A percentile compares a stretch with the other conserved stretches of the same genome.
These are phyloP conservation scores for Danio kyathit DNA, from an alignment of 2,797 vertebrate genomes.

Conservation along the genomic window DNA sequence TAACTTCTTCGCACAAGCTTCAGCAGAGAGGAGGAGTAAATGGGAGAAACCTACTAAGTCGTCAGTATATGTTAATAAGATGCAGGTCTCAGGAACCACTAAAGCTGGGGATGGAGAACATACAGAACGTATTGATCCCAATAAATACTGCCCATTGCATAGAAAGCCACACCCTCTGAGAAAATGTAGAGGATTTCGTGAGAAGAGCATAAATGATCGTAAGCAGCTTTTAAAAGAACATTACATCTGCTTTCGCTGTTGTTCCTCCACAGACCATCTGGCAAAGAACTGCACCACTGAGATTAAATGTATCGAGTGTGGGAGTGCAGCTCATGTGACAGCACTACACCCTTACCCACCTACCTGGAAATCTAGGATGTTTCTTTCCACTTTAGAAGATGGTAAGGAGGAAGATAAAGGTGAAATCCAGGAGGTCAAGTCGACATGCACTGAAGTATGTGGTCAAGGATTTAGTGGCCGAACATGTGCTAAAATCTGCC, in stretches of 20 bases:
- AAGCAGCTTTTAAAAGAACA: constrained; percentile 24
- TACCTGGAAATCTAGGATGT: constrained; percentile 13
- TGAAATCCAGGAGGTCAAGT: constrained; percentile 30
- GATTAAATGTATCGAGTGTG: constrained; percentile 16
- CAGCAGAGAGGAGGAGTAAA: constrained; percentile 1
- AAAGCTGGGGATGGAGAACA: neutral
- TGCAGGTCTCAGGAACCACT: constrained; percentile 2
- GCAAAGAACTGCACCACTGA: neutral
- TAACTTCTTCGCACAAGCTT: no score
- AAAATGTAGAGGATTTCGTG: constrained; percentile 1
- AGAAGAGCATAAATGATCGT: constrained; percentile 11
- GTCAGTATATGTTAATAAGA: constrained; percentile 34
- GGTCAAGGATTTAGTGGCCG: constrained; percentile 32
- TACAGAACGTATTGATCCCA: neutral
- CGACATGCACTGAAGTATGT: constrained; percentile 49
- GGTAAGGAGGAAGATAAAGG: constrained; percentile 47
- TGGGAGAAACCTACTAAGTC: neutral
- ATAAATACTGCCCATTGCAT: constrained; percentile 8
- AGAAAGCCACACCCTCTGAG: constrained; percentile 21
- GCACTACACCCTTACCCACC: neutral
- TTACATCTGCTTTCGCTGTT: constrained; percentile 24
- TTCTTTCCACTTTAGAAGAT: constrained; percentile 5
- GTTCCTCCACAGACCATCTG: neutral
- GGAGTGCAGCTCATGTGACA: neutral
- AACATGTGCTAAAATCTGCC: constrained; percentile 52